Conservation (phyloP, 2,113 vertebrate species). For the Petaurus breviceps region DNA sequence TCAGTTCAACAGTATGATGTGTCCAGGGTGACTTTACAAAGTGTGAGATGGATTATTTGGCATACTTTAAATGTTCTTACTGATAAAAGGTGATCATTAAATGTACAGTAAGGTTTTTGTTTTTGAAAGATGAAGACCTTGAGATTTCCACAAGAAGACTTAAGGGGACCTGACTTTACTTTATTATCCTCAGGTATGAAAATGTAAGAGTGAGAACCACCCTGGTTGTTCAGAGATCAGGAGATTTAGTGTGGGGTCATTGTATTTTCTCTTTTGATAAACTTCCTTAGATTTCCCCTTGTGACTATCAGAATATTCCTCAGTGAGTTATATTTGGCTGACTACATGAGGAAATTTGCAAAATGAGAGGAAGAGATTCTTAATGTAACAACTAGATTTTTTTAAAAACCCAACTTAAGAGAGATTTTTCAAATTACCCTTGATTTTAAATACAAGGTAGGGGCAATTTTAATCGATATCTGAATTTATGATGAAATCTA, state of each 20-base stretch:
- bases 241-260: neutral
- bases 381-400: neutral
- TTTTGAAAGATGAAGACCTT: conserved; percentile 20
- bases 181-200: conserved; percentile 6
- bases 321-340: conserved; percentile 23
- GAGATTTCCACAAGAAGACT: conserved; percentile 3
- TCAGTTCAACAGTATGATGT: neutral
- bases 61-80: conserved; percentile 16
- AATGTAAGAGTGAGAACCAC: neutral
- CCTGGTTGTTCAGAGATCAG: conserved; percentile 14
- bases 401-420: neutral
- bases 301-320: conserved; percentile 32
- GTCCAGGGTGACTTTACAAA: neutral
- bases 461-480: conserved; percentile 32
- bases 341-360: conserved; percentile 38
- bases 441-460: conserved; percentile 25
- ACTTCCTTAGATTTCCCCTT: conserved; percentile 47
- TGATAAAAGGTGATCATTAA: neutral
- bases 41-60: neutral
- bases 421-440: neutral
- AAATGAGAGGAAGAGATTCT: conserved; percentile 10
- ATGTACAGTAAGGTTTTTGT: conserved; percentile 10
- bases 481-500: neutral
- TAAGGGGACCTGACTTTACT: neutral
- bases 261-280: conserved; percentile 19